Conservation (phyloP, 2,113 vertebrate species). For the Tricholaema leucomelas region DNA sequence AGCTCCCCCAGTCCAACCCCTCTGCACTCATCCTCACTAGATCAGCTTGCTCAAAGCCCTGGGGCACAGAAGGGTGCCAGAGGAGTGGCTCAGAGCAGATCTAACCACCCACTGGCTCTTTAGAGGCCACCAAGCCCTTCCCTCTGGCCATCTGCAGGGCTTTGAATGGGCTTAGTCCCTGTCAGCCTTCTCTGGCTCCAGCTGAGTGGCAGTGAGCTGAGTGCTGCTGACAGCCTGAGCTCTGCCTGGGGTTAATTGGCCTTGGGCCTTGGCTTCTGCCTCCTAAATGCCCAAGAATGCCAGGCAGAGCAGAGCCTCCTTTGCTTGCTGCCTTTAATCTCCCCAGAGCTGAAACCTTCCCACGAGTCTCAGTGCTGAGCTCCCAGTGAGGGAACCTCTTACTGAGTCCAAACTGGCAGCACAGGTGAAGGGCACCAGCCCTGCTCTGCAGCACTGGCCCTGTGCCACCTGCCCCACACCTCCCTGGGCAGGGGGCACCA, state of each 20-base stretch:
- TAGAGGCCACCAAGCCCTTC: background rate
- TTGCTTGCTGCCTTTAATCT: slow-evolving; percentile 46
- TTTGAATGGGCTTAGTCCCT: background rate
- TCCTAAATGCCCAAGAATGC: background rate
- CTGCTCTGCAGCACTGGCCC: background rate
- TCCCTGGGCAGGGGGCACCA: background rate
- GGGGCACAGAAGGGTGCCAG: too few species aligned
- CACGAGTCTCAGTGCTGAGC: background rate
- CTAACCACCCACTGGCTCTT: background rate
- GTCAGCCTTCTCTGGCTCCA: slow-evolving; percentile 25
- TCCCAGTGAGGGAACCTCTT: background rate
- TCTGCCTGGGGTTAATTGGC: slow-evolving; percentile 47
- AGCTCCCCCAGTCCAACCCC: too few species aligned
- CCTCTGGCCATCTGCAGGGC: background rate
- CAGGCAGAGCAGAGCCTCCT: slow-evolving; percentile 5
- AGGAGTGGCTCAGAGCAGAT: too few species aligned
- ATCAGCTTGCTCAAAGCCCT: too few species aligned
- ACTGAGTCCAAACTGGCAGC: background rate
- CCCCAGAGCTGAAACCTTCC: slow-evolving; percentile 26
- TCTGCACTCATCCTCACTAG: too few species aligned
- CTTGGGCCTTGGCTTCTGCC: background rate
- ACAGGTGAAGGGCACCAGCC: too few species aligned
- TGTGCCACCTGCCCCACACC: background rate
- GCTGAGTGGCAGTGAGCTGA: slow-evolving; percentile 16
- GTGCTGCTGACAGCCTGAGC: slow-evolving; percentile 47